Conservation (phyloP, 2,113 vertebrate species). For the Zootoca vivipara region DNA sequence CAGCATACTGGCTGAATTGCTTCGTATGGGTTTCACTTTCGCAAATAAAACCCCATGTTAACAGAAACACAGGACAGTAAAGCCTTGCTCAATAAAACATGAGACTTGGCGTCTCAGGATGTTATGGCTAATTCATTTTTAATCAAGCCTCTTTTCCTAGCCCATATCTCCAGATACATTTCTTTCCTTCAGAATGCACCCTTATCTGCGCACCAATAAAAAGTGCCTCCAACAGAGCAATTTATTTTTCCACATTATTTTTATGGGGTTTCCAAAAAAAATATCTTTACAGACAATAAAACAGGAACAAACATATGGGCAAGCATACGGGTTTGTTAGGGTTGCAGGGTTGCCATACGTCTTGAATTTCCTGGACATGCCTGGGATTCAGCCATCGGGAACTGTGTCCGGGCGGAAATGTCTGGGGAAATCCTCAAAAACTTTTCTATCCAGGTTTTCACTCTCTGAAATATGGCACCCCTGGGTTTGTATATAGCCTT, state of each 20-base stretch:
- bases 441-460: no score
- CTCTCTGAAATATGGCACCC: no score
- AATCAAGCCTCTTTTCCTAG: background rate
- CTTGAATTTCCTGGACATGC: no score
- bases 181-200: background rate
- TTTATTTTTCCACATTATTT: background rate
- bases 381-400: no score
- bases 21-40: background rate
- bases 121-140: conserved; percentile 10
- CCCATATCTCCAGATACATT: background rate
- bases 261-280: no score
- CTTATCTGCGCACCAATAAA: background rate
- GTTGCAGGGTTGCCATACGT: no score
- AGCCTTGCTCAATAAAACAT: conserved; percentile 10
- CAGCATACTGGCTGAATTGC: background rate
- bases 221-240: background rate
- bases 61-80: conserved; percentile 3
- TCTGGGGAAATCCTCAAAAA: accelerated
- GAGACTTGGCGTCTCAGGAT: background rate
- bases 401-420: no score
- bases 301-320: no score
- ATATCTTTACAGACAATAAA: no score
- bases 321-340: no score
- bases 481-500: no score
- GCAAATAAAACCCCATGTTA: background rate